Conservation (phyloP, 2,797 vertebrate genomes). For the Ambastaia sidthimunki region DNA sequence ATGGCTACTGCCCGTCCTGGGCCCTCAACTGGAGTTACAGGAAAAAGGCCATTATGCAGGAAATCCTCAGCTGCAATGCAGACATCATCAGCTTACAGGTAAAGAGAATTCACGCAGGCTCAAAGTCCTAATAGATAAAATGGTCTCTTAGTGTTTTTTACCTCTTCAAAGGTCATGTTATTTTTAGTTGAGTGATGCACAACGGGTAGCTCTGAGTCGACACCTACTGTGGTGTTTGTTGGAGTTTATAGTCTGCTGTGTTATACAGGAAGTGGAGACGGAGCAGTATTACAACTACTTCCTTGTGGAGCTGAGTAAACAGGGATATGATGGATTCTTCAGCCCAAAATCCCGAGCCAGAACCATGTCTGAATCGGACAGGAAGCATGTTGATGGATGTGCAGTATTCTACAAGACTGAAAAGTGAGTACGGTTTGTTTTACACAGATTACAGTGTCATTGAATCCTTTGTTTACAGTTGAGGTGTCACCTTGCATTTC, state of each 20-base stretch:
- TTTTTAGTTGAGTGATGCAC: conserved; percentile 2
- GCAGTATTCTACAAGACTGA: conserved; percentile 97
- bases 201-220: conserved; percentile 2
- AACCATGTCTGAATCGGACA: conserved; percentile 97
- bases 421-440: conserved; percentile 80
- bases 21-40: conserved; percentile 98
- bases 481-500: too few species aligned
- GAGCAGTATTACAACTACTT: conserved; percentile 98
- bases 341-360: conserved; percentile 97
- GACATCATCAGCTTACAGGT: conserved; percentile 99
- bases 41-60: conserved; percentile 99
- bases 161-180: conserved; percentile 1
- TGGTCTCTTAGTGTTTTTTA: neutral
- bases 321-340: conserved; percentile 97
- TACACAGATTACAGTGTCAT: neutral
- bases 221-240: neutral
- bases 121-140: neutral
- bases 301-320: conserved; percentile 92
- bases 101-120: conserved; percentile 73
- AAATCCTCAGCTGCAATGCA: conserved; percentile 93
- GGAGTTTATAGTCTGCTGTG: neutral
- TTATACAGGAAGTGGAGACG: conserved; percentile 91
- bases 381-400: conserved; percentile 97
- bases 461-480: too few species aligned
- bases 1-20: conserved; percentile 97